These are phyloP conservation scores for Lateolabrax maculatus DNA, from an alignment of 2,797 vertebrate genomes.

Conservation along the genomic window DNA sequence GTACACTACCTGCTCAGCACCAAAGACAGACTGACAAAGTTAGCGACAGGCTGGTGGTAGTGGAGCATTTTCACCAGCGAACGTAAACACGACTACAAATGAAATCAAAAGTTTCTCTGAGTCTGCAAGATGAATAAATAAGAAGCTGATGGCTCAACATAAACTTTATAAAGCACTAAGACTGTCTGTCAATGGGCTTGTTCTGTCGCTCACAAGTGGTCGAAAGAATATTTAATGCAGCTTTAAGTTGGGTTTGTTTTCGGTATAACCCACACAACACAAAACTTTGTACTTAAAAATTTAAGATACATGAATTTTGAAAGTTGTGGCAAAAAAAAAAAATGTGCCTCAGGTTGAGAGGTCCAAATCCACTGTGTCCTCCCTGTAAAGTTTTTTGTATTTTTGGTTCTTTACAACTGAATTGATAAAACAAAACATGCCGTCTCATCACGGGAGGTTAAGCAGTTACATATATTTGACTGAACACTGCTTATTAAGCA, in stretches of 20 bases:
- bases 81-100: too few relatives aligned
- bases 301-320: background rate
- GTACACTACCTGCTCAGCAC: background rate
- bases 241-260: background rate
- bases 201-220: background rate
- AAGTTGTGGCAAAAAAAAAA: background rate
- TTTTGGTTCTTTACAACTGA: background rate
- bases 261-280: background rate
- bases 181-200: background rate
- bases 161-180: background rate
- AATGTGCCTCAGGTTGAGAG: background rate
- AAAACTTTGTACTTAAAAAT: background rate
- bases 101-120: background rate
- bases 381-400: background rate
- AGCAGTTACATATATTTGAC: constrained; percentile 9
- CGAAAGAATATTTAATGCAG: background rate
- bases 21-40: too few relatives aligned
- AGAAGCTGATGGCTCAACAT: background rate
- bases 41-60: background rate
- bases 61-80: background rate
- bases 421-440: background rate
- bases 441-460: constrained; percentile 7
- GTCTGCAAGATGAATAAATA: background rate
- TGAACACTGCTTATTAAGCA: constrained; percentile 35
- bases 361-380: background rate